Evolutionary conservation across 2,113 vertebrate genomes (phyloP), one percentile per base, ranked within the genome.

Genomic region (Hippocampus barbouri): DNA sequence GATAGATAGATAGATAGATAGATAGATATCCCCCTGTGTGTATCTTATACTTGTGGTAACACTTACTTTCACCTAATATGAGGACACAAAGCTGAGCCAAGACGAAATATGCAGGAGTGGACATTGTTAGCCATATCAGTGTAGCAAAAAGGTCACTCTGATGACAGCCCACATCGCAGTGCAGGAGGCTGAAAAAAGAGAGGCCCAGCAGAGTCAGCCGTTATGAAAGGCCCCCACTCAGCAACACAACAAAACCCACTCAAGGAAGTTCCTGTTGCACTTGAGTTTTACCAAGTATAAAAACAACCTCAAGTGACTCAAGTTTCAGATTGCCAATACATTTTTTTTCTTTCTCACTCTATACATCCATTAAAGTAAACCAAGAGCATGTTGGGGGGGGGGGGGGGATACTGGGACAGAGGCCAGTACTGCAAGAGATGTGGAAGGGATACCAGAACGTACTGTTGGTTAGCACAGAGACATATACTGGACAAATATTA

Each of bases 201-300:
- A 68, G 53, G 30, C 21, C 53, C 27, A 71, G 38, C 61, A 45
- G 23, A 56, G 70, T 79, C 73, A 77, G 71, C 68, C 60, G 18
- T 45, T 57, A 49, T 56, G 30, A 69, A 72, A 83, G 71, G 41
- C 38, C 41, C 63, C 6, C 53, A 45, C 59, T 83, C 75, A 82
- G 72, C 74, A 77, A 66, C 12, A 63, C 71, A 71, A 68, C 12
- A 15, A 21, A 66, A 72, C 16, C 16, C 16, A 49, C 15, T 34
- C 23, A 56, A 47, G 6, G 11, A 45, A 71, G 38, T 47, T 65
- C 63, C 63, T 65, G 40, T 65, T 66, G 11, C 64, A 15, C 7
- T 25, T 8, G 11, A 68, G 23, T 59, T 59, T 51, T 68, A 54
- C 21, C 21, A 51, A 53, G 3, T 30, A 53, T 21, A 18, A 68